Evolutionary conservation across 2,888 invertebrate species (phyloP).

Genomic region (Drosophila testacea): DNA sequence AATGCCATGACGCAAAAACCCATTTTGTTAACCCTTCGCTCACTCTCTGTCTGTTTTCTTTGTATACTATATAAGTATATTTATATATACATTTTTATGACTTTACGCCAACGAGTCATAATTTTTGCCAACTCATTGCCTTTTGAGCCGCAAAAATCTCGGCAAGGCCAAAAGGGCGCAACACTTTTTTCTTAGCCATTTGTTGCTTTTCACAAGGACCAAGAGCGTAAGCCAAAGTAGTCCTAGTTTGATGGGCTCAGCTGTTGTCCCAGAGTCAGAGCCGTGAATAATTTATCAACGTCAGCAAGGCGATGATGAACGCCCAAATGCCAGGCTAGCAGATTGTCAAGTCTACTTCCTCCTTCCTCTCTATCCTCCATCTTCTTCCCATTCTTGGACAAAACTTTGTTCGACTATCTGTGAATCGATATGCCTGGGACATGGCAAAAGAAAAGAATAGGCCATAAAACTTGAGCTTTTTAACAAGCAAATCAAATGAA

Average conservation of each 20-base stretch:
- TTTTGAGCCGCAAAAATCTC: constrained; percentile 60
- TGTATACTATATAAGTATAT: constrained; percentile 8
- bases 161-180: constrained; percentile 43
- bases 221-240: constrained; percentile 19
- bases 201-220: constrained; percentile 50
- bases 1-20: constrained; percentile 50
- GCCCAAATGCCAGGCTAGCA: constrained; percentile 65
- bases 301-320: constrained; percentile 72
- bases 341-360: constrained; percentile 52
- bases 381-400: not conserved
- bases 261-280: constrained; percentile 42
- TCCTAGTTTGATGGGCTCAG: constrained; percentile 44
- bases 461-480: constrained; percentile 81
- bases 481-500: constrained; percentile 79
- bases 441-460: constrained; percentile 46
- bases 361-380: not conserved
- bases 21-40: constrained; percentile 56
- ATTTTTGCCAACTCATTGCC: constrained; percentile 79
- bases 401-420: constrained; percentile 34
- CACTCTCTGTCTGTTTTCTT: not conserved
- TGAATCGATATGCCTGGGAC: constrained; percentile 67
- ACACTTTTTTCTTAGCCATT: constrained; percentile 55
- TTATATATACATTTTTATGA: constrained; percentile 59
- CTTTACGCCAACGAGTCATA: constrained; percentile 62
- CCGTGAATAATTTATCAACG: constrained; percentile 78